Percentiles rank a stretch among this genome's conserved stretches.
Conservation (phyloP, 2,888 invertebrate genomes). For the Parasteatoda lunata region DNA sequence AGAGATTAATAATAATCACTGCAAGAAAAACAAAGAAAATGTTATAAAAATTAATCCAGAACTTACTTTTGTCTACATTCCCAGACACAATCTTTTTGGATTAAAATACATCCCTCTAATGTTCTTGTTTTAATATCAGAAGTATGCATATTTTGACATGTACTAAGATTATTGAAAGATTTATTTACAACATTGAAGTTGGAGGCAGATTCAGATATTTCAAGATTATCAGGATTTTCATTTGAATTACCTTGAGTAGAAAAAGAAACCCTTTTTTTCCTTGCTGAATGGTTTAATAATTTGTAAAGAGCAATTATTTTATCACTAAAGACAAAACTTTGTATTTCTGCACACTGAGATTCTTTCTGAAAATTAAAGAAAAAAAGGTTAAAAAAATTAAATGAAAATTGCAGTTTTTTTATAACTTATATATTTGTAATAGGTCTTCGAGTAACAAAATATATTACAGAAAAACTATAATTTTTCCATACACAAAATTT, state of each 20-base stretch:
- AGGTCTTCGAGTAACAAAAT: no score
- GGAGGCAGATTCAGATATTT: slow-evolving; percentile 7
- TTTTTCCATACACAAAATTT: no score
- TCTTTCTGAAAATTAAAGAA: slow-evolving; percentile 49
- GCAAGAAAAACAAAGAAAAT: no score
- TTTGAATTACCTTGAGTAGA: not conserved
- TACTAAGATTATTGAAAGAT: not conserved
- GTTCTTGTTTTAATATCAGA: slow-evolving; percentile 9
- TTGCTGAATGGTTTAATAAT: slow-evolving; percentile 16
- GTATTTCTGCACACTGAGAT: slow-evolving; percentile 55
- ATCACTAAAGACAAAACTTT: slow-evolving; percentile 57
- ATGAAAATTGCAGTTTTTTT: no score
- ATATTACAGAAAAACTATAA: no score
- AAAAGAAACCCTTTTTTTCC: not conserved
- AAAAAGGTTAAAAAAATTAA: no score
- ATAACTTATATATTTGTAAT: no score
- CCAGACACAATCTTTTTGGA: slow-evolving; percentile 59
- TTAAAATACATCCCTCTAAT: slow-evolving; percentile 61
- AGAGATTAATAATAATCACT: no score
- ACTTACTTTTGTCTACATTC: slow-evolving; percentile 62
- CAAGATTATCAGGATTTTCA: not conserved
- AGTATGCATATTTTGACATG: slow-evolving; percentile 8
- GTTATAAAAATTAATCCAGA: not conserved
- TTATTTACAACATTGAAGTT: not conserved
- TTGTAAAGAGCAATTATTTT: slow-evolving; percentile 58